Evolutionary conservation across 1,140 invertebrate species (phyloP), one percentile per base, ranked within the genome.

Genomic region (Pseudomyrmex dendroicus): DNA sequence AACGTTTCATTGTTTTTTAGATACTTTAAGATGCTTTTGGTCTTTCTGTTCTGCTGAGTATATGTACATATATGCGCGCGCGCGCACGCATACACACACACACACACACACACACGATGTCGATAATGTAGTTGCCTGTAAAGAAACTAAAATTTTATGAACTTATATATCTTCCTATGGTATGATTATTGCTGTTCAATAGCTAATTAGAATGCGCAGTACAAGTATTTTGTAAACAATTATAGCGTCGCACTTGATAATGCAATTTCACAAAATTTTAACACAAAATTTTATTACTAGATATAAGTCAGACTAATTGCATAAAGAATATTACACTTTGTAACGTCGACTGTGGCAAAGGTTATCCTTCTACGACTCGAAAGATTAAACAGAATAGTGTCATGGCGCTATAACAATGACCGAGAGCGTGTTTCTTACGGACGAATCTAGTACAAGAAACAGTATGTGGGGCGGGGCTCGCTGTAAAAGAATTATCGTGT

Each of bases 331-430:
- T 10, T 20, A 9, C n/a, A 61, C 20, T 61, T 61, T 61, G 10
- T 13, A 52, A 15, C 17, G 7, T 35, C 4, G 8, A 44, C 12
- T 62, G 54, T 66, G 25, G 35, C 61, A 54, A 8, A 35, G 35
- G 35, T 35, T 35, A 35, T 66, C 2, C 10, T 25, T 25, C 25
- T 25, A 9, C 0, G 20, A 50, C 52, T 57, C 57, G 5, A 63
- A 76, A 50, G 67, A 50, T 52, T 22, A 73, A 3, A n/a, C 13
- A 74, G 68, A 77, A 67, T 25, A 66, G 90, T 90, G 86, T 86
- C 86, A 90, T 91, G 91, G 90, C 90, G 86, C 46, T 17, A 4
- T 54, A 86, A 86, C 82, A 35, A 91, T 91, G 91, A 90, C 89
- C 22, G 83, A 86, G 56, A 77, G 74, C 56, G 54, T 64, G 20